These are phyloP conservation scores for Eristalis intricaria DNA, from an alignment of 2,888 invertebrate genomes.

Conservation along the genomic window DNA sequence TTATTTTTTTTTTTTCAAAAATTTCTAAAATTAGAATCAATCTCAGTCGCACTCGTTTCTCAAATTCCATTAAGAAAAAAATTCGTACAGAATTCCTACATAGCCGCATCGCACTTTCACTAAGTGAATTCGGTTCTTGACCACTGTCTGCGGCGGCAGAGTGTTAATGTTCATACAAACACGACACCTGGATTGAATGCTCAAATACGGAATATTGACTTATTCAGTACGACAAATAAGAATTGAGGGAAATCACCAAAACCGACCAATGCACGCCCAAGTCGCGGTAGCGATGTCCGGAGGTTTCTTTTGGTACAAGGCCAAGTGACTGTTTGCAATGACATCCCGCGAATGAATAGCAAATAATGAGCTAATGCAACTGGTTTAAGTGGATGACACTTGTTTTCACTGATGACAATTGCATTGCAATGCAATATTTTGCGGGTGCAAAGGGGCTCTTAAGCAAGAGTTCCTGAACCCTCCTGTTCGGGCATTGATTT, in stretches of 20 bases:
- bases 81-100: background rate
- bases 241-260: background rate
- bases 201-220: background rate
- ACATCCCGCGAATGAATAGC: background rate
- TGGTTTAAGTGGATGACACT: background rate
- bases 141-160: background rate
- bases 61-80: background rate
- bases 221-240: background rate
- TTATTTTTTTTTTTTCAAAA: too few species aligned
- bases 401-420: background rate
- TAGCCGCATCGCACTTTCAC: background rate
- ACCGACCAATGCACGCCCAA: background rate
- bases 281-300: background rate
- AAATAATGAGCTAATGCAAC: background rate
- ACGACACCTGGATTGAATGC: background rate
- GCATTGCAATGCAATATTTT: background rate
- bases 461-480: background rate
- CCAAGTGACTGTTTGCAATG: background rate
- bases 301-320: background rate
- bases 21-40: too few species aligned
- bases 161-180: background rate
- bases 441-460: background rate
- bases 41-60: background rate
- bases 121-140: background rate
- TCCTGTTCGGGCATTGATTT: background rate